phyloP scores from a whole-genome alignment of 2,888 invertebrate genomes.

The Vannuccia rotundouncinata region DNA sequence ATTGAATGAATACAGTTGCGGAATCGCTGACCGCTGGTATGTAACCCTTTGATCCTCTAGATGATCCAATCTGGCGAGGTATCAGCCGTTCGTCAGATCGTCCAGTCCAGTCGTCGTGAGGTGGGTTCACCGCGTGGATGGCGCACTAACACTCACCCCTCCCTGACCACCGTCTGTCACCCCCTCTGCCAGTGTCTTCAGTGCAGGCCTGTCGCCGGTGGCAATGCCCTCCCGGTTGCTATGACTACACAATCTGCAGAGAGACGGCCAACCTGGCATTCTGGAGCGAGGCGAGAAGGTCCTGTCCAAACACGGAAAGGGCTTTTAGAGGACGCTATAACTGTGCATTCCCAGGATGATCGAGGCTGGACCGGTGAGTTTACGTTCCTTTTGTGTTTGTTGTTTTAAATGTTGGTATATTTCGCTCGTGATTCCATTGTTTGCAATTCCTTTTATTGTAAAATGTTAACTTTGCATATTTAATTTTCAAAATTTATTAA shows the following conservation, averaged over 20 bases:
- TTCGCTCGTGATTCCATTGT: too few species aligned
- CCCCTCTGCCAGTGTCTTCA: neutral
- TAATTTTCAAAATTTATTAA: too few species aligned
- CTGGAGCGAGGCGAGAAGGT: neutral
- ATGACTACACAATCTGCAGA: too few species aligned
- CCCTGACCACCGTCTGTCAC: neutral
- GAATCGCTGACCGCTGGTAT: too few species aligned
- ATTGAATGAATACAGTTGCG: too few species aligned
- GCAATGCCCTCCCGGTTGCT: neutral
- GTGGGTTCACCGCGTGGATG: neutral
- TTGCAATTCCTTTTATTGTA: too few species aligned
- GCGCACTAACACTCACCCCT: neutral
- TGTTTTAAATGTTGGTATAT: too few species aligned
- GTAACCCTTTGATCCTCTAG: neutral
- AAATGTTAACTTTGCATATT: too few species aligned
- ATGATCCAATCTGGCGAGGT: neutral
- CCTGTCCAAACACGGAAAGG: neutral
- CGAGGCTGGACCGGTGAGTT: neutral
- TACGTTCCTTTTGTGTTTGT: too few species aligned
- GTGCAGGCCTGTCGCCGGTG: neutral
- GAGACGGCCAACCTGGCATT: neutral
- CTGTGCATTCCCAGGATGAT: slow-evolving; percentile 4
- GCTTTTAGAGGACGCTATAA: neutral
- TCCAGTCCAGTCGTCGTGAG: neutral
- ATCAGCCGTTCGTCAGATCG: neutral